Percentiles rank a stretch among this genome's conserved stretches.
These are phyloP conservation scores for Moxostoma hubbsi DNA, from an alignment of 2,797 vertebrate species.

Conservation along the genomic window DNA sequence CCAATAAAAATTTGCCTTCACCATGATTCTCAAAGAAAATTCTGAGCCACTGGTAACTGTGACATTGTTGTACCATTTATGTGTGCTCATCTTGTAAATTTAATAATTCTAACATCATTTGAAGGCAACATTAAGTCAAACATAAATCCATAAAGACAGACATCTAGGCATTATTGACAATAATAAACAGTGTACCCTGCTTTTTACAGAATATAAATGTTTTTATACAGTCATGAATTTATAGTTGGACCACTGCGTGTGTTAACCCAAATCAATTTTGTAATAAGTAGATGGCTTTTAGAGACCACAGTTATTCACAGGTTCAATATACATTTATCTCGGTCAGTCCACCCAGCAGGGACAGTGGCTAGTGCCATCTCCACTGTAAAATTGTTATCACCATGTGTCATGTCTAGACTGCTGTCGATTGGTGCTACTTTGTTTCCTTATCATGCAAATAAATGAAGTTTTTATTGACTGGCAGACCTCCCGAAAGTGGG, in stretches of 20 bases:
- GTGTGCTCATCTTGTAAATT: no score
- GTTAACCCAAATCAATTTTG: conserved; percentile 22
- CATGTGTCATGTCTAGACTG: conserved; percentile 42
- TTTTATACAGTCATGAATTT: conserved; percentile 8
- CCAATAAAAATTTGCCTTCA: no score
- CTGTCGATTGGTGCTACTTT: conserved; percentile 30
- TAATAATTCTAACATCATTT: background rate
- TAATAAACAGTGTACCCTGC: background rate
- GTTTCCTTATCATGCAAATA: conserved; percentile 56
- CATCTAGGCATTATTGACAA: background rate
- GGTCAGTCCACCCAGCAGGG: background rate
- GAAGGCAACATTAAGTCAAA: background rate
- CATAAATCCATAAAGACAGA: background rate
- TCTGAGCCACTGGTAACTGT: no score
- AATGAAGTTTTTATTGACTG: conserved; percentile 39
- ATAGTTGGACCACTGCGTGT: background rate
- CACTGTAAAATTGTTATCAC: conserved; percentile 21
- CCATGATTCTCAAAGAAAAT: background rate
- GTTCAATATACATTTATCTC: conserved; percentile 12
- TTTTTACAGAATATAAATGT: background rate
- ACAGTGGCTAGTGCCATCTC: background rate
- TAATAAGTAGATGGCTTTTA: conserved; percentile 17
- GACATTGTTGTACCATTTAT: no score
- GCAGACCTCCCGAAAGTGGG: conserved; percentile 38
- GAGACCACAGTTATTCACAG: background rate